phyloP scores from a whole-genome alignment of 2,113 vertebrate species.

The Neoarius graeffei region DNA sequence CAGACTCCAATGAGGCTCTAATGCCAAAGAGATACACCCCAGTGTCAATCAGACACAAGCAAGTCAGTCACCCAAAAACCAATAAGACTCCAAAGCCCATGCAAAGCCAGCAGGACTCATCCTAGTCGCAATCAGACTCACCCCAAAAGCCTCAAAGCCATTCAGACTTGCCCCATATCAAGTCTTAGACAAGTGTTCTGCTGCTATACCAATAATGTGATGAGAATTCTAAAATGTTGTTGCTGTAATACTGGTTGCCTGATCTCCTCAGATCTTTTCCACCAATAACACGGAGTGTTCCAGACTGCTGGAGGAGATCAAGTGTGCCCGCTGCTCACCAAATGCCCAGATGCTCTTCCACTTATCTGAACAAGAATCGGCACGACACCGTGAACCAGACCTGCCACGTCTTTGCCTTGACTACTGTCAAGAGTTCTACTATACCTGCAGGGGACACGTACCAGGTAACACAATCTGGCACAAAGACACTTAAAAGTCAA shows the following conservation, averaged over 20 bases:
- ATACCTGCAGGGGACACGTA: conserved; percentile 93
- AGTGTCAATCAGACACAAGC: neutral
- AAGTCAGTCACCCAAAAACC: neutral
- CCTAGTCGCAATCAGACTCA: neutral
- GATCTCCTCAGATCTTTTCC: conserved; percentile 87
- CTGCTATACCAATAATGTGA: neutral
- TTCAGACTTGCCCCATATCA: neutral
- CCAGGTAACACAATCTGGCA: conserved; percentile 82
- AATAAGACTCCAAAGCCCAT: neutral
- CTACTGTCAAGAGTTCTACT: conserved; percentile 98
- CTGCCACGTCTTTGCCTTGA: conserved; percentile 93
- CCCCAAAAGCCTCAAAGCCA: neutral
- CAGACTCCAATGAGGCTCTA: neutral
- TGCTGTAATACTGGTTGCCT: conserved; percentile 31
- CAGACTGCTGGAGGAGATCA: conserved; percentile 95
- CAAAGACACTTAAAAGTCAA: neutral
- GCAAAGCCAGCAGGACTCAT: neutral
- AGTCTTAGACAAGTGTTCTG: neutral
- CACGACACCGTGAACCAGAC: conserved; percentile 82
- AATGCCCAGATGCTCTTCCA: conserved; percentile 93
- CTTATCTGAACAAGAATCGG: conserved; percentile 81
- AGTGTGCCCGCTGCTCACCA: conserved; percentile 95
- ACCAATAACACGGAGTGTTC: conserved; percentile 97
- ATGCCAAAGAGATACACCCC: neutral
- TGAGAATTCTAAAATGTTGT: conserved; percentile 52